Evolutionary conservation across 1,140 invertebrate genomes (phyloP), one percentile per base, ranked within the genome.

Genomic region (Ceratina japonica): DNA sequence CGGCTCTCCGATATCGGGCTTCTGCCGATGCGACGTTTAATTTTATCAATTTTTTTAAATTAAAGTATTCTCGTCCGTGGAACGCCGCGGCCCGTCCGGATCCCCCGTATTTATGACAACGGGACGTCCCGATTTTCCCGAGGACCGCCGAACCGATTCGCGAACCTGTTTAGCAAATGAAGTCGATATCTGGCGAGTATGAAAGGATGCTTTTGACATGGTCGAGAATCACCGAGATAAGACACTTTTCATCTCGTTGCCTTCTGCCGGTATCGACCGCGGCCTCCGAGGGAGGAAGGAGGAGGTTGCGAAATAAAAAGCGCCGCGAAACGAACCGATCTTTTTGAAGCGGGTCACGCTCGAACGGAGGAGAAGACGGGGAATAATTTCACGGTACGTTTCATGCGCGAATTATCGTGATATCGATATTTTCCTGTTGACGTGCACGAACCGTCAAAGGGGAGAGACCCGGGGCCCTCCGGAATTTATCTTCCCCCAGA

Each of bases 351-450:
- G 59, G 16, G 62, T 52, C 22, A 73, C 37, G 44, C 10, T 37
- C 31, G 62, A 54, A 44, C 37, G 51, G 37, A 37, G 18, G 18
- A 18, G 3, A 51, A 49, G 61, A 71, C 51, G 51, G 18, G 59
- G n/a, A 71, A 78, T 78, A 78, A 78, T 78, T 71, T 78, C 75
- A 78, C 51, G 65, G 56, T 71, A 63, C 66, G 75, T 71, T 63
- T 56, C 37, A 44, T 63, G 16, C 24, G 59, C 44, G 66, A 78
- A 71, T 71, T 71, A 54, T 54, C 66, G 18, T 31, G 52, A 70
- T 70, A 70, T 70, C 51, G 52, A 70, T 70, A 70, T 70, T 31
- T 31, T 15, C 51, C 52, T 20, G 51, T 69, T 69, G 66, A 69
- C 51, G 22, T 69, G 66, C 22, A 69, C 51, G 37, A 24, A 68